Conservation (phyloP, 2,113 vertebrate genomes). For the Hemibagrus wyckioides region DNA sequence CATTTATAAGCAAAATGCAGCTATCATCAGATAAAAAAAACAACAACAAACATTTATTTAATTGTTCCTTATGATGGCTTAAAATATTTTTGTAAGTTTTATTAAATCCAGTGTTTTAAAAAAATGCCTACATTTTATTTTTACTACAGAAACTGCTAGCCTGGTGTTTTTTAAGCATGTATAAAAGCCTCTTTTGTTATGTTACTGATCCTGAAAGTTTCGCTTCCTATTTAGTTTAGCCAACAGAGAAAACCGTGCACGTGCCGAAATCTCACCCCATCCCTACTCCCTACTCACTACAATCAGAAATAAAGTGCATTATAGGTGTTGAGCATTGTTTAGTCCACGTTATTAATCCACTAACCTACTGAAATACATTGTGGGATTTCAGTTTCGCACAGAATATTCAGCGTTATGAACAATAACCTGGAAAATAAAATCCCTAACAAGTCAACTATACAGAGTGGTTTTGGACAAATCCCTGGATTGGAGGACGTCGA, state of each 20-base stretch:
- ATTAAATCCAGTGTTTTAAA: too few species aligned
- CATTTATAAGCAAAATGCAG: neutral
- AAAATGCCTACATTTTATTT: too few species aligned
- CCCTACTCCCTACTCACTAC: neutral
- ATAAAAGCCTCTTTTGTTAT: too few species aligned
- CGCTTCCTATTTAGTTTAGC: neutral
- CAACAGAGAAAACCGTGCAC: neutral
- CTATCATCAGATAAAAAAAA: neutral
- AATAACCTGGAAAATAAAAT: neutral
- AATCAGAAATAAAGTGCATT: neutral
- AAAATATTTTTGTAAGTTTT: too few species aligned
- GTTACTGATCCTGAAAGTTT: too few species aligned
- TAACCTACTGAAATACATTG: neutral
- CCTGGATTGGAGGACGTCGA: neutral
- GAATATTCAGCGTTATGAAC: neutral
- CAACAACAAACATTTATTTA: too few species aligned
- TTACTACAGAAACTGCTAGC: too few species aligned
- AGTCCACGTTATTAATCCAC: neutral
- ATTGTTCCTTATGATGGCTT: too few species aligned
- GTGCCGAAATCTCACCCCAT: neutral
- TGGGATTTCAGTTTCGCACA: neutral
- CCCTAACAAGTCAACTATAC: neutral
- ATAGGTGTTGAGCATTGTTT: neutral
- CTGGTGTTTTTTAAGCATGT: too few species aligned
- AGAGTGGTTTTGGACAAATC: neutral